These are phyloP conservation scores for Euwallacea fornicatus DNA, from an alignment of 1,140 invertebrate genomes.

Conservation along the genomic window DNA sequence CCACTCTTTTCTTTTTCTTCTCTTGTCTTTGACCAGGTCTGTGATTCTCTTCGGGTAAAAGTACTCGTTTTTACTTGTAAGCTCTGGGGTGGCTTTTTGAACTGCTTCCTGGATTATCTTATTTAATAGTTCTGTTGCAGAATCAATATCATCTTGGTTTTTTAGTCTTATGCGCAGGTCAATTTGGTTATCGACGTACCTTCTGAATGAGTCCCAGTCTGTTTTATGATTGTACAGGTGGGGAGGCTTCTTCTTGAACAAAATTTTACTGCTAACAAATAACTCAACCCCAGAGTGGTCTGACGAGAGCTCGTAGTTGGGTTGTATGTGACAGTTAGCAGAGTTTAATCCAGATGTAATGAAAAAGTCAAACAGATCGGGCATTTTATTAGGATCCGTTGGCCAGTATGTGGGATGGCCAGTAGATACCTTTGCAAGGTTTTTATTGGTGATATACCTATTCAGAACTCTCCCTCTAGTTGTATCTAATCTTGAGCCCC, in stretches of 20 bases:
- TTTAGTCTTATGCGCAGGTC: neutral
- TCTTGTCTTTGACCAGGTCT: neutral
- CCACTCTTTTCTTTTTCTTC: neutral
- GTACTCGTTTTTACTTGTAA: neutral
- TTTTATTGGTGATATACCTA: constrained; percentile 41
- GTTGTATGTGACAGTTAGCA: no score
- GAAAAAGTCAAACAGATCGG: constrained; percentile 35
- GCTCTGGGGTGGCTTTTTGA: neutral
- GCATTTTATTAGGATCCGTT: constrained; percentile 47
- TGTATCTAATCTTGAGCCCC: constrained; percentile 51
- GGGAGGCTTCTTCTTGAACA: no score
- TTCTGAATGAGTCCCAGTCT: neutral
- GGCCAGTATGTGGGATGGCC: constrained; percentile 54
- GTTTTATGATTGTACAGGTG: no score
- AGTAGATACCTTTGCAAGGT: constrained; percentile 40
- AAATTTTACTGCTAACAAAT: no score
- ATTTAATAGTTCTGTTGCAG: neutral
- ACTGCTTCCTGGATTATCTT: neutral
- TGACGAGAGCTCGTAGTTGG: no score
- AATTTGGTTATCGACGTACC: neutral
- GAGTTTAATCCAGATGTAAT: constrained; percentile 46
- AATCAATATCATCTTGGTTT: neutral
- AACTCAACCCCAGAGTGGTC: no score
- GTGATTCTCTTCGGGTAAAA: neutral
- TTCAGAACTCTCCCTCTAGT: constrained; percentile 47